Evolutionary conservation across 2,888 invertebrate species (phyloP), one percentile per base, ranked within the genome.

Genomic region (Hedya salicella): DNA sequence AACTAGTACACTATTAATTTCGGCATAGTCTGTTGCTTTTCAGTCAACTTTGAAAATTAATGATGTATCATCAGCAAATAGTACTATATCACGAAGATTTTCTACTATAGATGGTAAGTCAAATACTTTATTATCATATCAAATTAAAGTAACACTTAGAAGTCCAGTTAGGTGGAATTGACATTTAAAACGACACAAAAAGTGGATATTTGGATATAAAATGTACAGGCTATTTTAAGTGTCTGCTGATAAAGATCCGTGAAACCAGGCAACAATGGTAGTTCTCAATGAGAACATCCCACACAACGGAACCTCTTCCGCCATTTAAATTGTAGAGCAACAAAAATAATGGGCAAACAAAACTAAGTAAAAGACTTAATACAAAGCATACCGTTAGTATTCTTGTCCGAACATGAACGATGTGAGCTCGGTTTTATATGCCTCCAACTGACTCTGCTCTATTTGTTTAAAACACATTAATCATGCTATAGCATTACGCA

Each of bases 241-340:
- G 70, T 69, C 64, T 69, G 62, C 60, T 69, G 80, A 84, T 84
- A 79, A 81, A 79, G 72, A 77, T 79, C 79, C 73, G 74, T 75
- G 75, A 77, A 77, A 70, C 70, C 68, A 71, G 72, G 70, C 73
- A 82, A 86, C 86, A 87, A 86, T 87, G 72, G 82, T 78, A 75
- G 77, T 78, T 73, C 73, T 78, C 79, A 79, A 79, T 77, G 81
- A 72, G 78, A 82, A 72, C 75, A 80, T 86, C 85, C 80, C 85
- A 84, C 85, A 73, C 86, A 88, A 88, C 87, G 85, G 87, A 85
- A 87, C 80, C 79, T 77, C 82, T 84, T 87, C 88, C 87, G 85
- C 82, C 79, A 81, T 81, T 86, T 86, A 82, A 80, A 80, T 81
- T 78, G 78, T 81, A 74, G 81, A 82, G 78, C 83, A 79, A 81